Base-by-base conservation (phyloP, 2,113 vertebrate species). In the Plectropomus leopardus region DNA sequence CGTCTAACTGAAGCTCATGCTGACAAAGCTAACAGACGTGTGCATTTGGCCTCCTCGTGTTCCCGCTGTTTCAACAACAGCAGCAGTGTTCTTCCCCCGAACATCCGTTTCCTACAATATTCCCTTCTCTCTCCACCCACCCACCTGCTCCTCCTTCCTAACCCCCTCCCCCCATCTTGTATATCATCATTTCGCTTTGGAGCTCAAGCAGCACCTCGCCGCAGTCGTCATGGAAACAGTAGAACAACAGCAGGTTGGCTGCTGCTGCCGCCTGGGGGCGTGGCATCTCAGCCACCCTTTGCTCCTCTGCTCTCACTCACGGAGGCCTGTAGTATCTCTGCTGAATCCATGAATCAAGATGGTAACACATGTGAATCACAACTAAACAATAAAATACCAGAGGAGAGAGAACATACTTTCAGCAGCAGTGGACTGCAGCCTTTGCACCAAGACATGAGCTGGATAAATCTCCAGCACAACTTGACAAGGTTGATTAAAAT, bases 201-300 rank as follows among this genome's bases (percentile, higher is more conserved):
- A 86, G 93, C 91, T 86, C 81, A 83, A 40, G 87, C 87, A 86
- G 94, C 94, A 95, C 94, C 91, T 93, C 92, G 86, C 94, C 84
- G 72, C 91, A 90, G 95, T 96, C 91, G 83, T 95, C 95, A 96
- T 97, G 94, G 97, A 96, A 97, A 98, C 96, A 92, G 84, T 84
- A 73, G 92, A 89, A 95, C 92, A 95, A 95, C 95, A 95, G 95
- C 93, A 94, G 95, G 92, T 95, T 92, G 91, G 88, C 80, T 63
- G 77, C 65, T 53, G 78, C 78, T 81, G 86, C 78, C 75, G 55
- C 67, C 66, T 77, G 88, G 70, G 66, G 82, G 89, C 48, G 89
- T 88, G 87, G 88, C 83, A 75, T 87, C 82, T 73, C 74, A 55
- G 63, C 59, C 57, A 51, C 72, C 78, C 78, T 63, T 48, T 63